These are phyloP conservation scores for Micrasema longulum DNA, from an alignment of 1,140 invertebrate genomes.

Conservation along the genomic window DNA sequence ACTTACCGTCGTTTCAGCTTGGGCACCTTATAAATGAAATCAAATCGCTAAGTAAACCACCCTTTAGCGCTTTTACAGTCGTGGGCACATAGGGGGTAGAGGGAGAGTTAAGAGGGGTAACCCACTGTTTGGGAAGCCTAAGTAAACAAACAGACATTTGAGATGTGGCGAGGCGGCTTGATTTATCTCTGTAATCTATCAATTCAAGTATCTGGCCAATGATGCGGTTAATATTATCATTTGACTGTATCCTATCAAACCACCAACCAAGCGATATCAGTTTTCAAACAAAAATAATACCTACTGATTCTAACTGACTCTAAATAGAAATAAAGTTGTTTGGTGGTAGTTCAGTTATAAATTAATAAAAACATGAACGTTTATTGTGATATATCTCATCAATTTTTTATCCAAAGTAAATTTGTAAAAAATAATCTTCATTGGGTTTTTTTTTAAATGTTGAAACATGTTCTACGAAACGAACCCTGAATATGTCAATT, in stretches of 20 bases:
- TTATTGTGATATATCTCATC: too few species aligned
- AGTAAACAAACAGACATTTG: slow-evolving; percentile 15
- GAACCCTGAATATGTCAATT: too few species aligned
- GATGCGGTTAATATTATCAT: too few species aligned
- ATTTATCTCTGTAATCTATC: slow-evolving; percentile 32
- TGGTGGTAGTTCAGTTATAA: too few species aligned
- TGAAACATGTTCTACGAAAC: too few species aligned
- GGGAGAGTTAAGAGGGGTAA: neutral
- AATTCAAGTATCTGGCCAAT: slow-evolving; percentile 18
- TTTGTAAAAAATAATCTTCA: too few species aligned
- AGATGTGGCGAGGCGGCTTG: slow-evolving; percentile 17
- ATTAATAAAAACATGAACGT: too few species aligned
- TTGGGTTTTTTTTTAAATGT: too few species aligned
- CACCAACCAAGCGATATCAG: neutral
- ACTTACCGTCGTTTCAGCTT: slow-evolving; percentile 48
- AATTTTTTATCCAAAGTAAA: too few species aligned
- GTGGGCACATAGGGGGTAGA: neutral
- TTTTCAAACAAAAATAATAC: too few species aligned
- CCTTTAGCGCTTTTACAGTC: neutral
- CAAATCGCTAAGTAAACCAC: slow-evolving; percentile 48
- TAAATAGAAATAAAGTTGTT: too few species aligned
- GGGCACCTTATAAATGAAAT: slow-evolving; percentile 47
- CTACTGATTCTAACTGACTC: too few species aligned
- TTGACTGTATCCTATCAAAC: slow-evolving; percentile 2
- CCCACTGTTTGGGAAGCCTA: neutral